phyloP scores from a whole-genome alignment of 2,888 invertebrate species.

The Eucriotettix oculatus region DNA sequence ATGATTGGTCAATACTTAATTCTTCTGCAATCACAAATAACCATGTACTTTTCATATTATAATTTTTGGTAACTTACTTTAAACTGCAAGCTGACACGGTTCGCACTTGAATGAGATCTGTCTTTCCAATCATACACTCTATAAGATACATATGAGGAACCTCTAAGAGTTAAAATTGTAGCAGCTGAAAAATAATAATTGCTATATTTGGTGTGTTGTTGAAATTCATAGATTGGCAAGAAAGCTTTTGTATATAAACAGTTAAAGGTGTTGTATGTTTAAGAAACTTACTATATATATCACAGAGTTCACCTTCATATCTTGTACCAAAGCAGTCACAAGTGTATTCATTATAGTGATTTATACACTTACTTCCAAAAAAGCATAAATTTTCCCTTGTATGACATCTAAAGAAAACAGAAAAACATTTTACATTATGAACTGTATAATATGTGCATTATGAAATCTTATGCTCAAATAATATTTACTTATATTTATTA shows the following conservation, averaged over 20 bases:
- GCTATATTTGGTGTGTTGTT: not conserved
- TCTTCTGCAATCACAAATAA: too few species aligned
- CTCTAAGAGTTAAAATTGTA: slow-evolving; percentile 69
- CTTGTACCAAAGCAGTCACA: slow-evolving; percentile 88
- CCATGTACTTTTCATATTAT: not conserved
- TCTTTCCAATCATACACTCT: slow-evolving; percentile 87
- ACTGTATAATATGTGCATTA: not conserved
- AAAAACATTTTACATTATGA: not conserved
- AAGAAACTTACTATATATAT: slow-evolving; percentile 64
- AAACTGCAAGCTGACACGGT: slow-evolving; percentile 75
- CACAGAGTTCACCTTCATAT: slow-evolving; percentile 83
- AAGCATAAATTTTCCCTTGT: slow-evolving; percentile 74
- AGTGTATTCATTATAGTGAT: slow-evolving; percentile 74
- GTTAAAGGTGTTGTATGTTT: not conserved
- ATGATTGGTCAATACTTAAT: too few species aligned
- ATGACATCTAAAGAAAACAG: slow-evolving; percentile 36
- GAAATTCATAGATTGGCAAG: not conserved
- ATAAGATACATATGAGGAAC: slow-evolving; percentile 85
- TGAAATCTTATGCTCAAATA: too few species aligned
- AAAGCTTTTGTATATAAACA: not conserved
- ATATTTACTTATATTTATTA: too few species aligned
- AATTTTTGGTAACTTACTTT: slow-evolving; percentile 35
- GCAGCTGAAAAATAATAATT: slow-evolving; percentile 43
- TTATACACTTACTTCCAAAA: slow-evolving; percentile 73
- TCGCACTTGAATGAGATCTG: slow-evolving; percentile 71